Percentiles rank a stretch among this genome's conserved stretches.
These are phyloP conservation scores for Sarcophaga carnaria DNA, from an alignment of 2,888 invertebrate species.

Conservation along the genomic window DNA sequence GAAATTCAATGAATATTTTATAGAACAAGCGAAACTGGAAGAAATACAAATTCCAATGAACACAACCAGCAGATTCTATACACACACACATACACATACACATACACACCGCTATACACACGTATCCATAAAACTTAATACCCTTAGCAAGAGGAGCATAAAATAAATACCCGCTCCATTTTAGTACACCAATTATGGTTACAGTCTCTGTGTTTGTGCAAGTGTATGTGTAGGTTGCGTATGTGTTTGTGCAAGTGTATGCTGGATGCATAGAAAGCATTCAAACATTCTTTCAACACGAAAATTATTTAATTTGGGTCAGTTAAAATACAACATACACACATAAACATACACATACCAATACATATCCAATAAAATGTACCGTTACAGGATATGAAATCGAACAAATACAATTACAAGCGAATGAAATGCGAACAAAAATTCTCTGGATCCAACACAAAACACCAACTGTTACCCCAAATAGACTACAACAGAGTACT, in stretches of 20 bases:
- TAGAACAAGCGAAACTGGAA: too few species aligned
- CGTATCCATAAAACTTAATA: too few species aligned
- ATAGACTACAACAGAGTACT: neutral
- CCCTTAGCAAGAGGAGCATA: too few species aligned
- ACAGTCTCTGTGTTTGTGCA: too few species aligned
- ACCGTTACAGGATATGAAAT: neutral
- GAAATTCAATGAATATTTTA: too few species aligned
- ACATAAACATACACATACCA: neutral
- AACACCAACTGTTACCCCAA: neutral
- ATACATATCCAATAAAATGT: neutral
- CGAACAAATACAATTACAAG: neutral
- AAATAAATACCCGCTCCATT: too few species aligned
- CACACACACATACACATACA: too few species aligned
- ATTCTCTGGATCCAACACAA: neutral
- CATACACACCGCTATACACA: too few species aligned
- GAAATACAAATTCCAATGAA: too few species aligned
- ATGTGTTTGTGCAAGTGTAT: neutral
- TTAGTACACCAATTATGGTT: too few species aligned
- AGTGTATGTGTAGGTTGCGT: neutral
- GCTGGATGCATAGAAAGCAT: slow-evolving; percentile 9
- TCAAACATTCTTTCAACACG: slow-evolving; percentile 5
- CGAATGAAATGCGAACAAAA: too few species aligned
- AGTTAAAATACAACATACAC: slow-evolving; percentile 5
- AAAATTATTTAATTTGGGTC: slow-evolving; percentile 39
- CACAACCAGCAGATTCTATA: too few species aligned